phyloP scores from a whole-genome alignment of 1,140 invertebrate species.

The Anadara kagoshimensis region DNA sequence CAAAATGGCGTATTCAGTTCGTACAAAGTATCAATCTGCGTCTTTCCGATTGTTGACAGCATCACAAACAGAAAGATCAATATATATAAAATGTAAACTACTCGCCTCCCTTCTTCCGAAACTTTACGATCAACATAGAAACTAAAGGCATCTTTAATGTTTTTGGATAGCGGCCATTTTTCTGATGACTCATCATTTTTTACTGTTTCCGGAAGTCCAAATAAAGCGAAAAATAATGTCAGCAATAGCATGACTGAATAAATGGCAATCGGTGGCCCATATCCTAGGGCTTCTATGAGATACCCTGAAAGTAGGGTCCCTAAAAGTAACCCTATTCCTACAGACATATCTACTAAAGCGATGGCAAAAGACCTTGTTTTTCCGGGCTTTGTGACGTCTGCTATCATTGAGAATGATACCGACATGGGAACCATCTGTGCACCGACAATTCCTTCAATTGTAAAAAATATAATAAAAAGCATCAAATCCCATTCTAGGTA shows the following conservation, averaged over 20 bases:
- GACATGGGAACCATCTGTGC: not conserved
- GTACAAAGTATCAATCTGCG: not conserved
- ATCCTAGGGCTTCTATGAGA: not conserved
- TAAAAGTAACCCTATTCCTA: conserved; percentile 1
- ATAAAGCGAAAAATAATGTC: not conserved
- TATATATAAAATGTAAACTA: not conserved
- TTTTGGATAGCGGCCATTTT: not conserved
- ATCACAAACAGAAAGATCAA: not conserved
- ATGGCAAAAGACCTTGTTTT: conserved; percentile 5
- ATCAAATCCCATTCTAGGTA: not conserved
- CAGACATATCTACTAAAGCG: not conserved
- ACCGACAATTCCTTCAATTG: conserved; percentile 1
- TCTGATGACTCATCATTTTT: not conserved
- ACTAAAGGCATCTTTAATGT: not conserved
- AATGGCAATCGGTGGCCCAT: no score
- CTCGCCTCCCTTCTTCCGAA: not conserved
- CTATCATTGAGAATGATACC: not conserved
- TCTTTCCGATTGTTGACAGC: not conserved
- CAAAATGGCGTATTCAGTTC: not conserved
- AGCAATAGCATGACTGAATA: not conserved
- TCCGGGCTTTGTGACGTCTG: conserved; percentile 1
- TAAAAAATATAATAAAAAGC: conserved; percentile 7
- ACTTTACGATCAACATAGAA: not conserved
- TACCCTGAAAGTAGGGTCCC: not conserved
- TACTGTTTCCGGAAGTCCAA: not conserved